Base-by-base conservation (phyloP, 2,797 vertebrate genomes). In the Muraenolepis orangiensis region DNA sequence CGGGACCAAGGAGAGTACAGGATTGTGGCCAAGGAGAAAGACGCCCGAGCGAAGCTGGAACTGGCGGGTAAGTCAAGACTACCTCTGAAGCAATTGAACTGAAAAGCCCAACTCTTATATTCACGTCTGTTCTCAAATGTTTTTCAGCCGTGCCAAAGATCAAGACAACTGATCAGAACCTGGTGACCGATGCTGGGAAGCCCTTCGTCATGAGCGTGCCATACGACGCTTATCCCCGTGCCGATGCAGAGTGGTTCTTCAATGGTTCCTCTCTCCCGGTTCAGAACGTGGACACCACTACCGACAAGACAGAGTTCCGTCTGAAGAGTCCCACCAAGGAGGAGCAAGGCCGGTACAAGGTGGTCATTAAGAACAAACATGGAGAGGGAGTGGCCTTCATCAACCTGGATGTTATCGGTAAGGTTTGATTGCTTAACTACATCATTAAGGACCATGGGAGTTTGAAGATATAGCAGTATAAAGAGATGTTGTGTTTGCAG, bases 1-100 rank as follows among this genome's bases (percentile, higher is more conserved):
- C 94, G 98, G 69, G 98, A 99, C 86, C 98, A 99, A 88, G 98
- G 98, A 26, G 97, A 99, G 92, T 99, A 99, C 87, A 94, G 96
- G 88, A 94, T 99, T 66, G 93, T 99, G 31, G 98, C 97, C 86
- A 99, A 98, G 90, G 98, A 99, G 86, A 99, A 99, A 87, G 97
- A 99, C 67, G 96, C 97, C 78, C 94, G 91, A 86, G 97, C 98
- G 82, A 99, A 99, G 74, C 94, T 99, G 86, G 97, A 99, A 88
- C 91, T 99, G 86, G 98, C 98, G 89, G 96, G 98, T 98, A 88
- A 89, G 92, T 91, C 61, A 20, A 32, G 8, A 23, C 12, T 2
- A 4, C 57, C 28, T 67, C 66, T 67, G 29, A 66, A 66, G 26
- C 23, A 64, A 10, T 64, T 64, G 0, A 64, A 64, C 57, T 64